Evolutionary conservation across 35 echinoderm and acorn worm species (phyloP).

Genomic region (Ptychodera flava): DNA sequence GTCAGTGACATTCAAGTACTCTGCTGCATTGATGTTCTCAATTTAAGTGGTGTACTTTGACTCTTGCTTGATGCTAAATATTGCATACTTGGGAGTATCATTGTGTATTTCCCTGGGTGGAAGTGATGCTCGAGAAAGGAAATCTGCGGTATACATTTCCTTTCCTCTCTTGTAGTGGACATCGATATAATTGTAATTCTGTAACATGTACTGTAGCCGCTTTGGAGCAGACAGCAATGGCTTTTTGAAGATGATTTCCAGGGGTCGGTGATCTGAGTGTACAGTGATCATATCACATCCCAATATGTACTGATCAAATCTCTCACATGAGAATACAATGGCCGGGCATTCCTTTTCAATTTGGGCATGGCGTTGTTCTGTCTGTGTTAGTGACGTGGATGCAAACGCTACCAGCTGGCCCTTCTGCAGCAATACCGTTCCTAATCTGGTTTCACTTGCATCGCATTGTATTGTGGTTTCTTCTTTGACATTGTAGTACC

Average conservation of each 20-base stretch:
- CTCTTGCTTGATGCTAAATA: too few relatives aligned
- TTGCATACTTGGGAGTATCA: too few relatives aligned
- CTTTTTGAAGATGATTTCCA: slow-evolving; percentile 21
- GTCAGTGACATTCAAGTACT: slow-evolving; percentile 4
- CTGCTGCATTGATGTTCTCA: slow-evolving; percentile 19
- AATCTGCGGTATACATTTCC: slow-evolving; percentile 33
- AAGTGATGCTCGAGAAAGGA: slow-evolving; percentile 15
- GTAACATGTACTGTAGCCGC: slow-evolving; percentile 6
- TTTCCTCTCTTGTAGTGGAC: slow-evolving; percentile 26
- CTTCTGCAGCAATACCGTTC: slow-evolving; percentile 16
- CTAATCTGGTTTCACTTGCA: neutral
- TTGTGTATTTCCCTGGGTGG: too few relatives aligned
- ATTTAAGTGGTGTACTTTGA: too few relatives aligned
- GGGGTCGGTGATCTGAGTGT: slow-evolving; percentile 24
- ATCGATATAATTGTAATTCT: slow-evolving; percentile 9
- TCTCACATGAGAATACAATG: slow-evolving; percentile 1
- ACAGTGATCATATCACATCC: neutral
- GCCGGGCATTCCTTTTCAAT: too few relatives aligned
- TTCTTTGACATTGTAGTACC: neutral
- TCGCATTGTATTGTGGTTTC: slow-evolving; percentile 23
- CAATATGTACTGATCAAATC: slow-evolving; percentile 8
- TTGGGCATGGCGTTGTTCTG: slow-evolving; percentile 26
- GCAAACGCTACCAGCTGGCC: slow-evolving; percentile 24
- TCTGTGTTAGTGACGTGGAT: slow-evolving; percentile 15
- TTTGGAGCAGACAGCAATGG: neutral